Evolutionary conservation across 2,113 vertebrate species (phyloP).

Genomic region (Chauna torquata): DNA sequence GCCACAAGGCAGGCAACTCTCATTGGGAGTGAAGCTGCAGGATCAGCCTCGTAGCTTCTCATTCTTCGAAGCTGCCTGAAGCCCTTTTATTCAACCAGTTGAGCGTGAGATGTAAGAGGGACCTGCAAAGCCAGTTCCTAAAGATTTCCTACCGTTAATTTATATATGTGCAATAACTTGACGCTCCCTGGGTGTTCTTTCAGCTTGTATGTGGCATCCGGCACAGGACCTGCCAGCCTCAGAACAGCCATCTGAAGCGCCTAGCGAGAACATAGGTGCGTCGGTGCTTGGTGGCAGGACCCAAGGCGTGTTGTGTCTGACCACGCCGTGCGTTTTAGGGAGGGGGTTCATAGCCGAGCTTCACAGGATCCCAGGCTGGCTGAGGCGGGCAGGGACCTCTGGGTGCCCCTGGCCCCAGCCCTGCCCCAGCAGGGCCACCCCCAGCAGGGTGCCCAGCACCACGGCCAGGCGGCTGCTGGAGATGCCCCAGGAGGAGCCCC

Average conservation of each 20-base stretch:
- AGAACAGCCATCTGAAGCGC: background rate
- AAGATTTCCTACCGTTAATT: background rate
- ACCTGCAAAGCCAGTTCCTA: background rate
- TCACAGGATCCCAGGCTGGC: background rate
- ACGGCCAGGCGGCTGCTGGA: too few species aligned
- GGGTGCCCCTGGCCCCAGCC: too few species aligned
- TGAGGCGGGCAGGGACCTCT: too few species aligned
- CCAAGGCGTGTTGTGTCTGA: too few species aligned
- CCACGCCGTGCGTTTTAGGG: background rate
- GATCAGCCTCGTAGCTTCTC: background rate
- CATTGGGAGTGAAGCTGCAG: rapidly evolving
- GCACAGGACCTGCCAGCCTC: background rate
- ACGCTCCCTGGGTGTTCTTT: background rate
- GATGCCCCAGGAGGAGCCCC: too few species aligned
- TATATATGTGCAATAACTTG: background rate
- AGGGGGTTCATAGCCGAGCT: background rate
- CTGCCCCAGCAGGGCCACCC: too few species aligned
- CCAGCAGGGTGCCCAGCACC: too few species aligned
- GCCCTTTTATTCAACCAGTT: background rate
- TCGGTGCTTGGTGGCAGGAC: background rate
- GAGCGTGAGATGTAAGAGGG: background rate
- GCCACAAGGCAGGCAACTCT: background rate
- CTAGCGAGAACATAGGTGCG: background rate
- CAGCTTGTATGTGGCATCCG: rapidly evolving
- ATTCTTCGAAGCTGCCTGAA: background rate